These are phyloP conservation scores for Procambarus virginalis DNA, from an alignment of 1,140 invertebrate genomes.

Conservation along the genomic window DNA sequence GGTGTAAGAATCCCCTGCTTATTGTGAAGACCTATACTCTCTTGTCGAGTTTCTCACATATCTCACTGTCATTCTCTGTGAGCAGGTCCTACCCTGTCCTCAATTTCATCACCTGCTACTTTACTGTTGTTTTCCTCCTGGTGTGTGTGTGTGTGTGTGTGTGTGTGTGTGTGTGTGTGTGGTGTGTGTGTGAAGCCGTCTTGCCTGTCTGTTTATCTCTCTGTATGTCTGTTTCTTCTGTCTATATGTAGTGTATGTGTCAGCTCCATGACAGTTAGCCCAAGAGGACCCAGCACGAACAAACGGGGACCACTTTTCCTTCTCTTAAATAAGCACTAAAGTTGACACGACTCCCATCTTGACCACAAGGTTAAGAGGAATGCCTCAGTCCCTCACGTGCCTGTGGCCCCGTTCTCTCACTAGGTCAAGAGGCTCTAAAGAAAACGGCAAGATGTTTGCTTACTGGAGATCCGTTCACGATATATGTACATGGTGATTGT, in stretches of 20 bases:
- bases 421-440: neutral
- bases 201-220: neutral
- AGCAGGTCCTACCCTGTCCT: too few relatives aligned
- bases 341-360: neutral
- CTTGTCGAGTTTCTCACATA: too few relatives aligned
- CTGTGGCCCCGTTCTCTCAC: neutral
- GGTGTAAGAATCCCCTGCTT: too few relatives aligned
- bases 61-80: too few relatives aligned
- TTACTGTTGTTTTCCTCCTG: too few relatives aligned
- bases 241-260: neutral
- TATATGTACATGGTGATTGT: neutral
- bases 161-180: too few relatives aligned
- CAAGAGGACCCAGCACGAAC: neutral
- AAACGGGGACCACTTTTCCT: slow-evolving; percentile 5
- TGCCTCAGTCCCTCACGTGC: neutral
- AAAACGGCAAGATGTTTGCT: slow-evolving; percentile 3
- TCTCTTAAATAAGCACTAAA: slow-evolving; percentile 5
- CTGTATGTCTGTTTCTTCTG: neutral
- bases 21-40: too few relatives aligned
- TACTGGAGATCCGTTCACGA: neutral
- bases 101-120: too few relatives aligned
- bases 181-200: neutral
- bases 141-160: too few relatives aligned
- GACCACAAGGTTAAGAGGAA: slow-evolving; percentile 10
- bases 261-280: neutral